Base-by-base conservation (phyloP, 92 coral and sea anemone genomes). In the Micromussa lordhowensis region DNA sequence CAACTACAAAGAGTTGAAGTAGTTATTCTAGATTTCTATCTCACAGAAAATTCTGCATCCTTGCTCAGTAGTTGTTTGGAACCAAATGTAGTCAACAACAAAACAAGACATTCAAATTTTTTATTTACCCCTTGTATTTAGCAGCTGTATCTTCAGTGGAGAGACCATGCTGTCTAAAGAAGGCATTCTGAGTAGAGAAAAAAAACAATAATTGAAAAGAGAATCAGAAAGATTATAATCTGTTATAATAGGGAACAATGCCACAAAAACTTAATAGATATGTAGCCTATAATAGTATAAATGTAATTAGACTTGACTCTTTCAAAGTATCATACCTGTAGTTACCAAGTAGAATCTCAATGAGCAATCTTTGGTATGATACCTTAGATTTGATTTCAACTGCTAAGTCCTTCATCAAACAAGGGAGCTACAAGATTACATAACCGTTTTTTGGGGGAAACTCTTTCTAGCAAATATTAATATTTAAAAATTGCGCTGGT, bases 91-190 rank as follows among this genome's bases (percentile, higher is more conserved):
- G 5, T 28, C 31, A 49, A 49, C 26, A 34, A 57, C 53, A 57
- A 57, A 14, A 57, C 29, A 83, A 4, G 29, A 22, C 53, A 85
- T 80, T 51, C 19, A 59, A 21, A 29, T n/a, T 69, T 44, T 28
- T 11, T 5, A 53, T 22, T 30, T 93, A 97, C 99, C 99, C 92
- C 82, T 92, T 97, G 82, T 97, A 97, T 77, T 97, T 97, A 51
- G 98, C 95, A 48, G 88, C 83, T 63, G 98, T 90, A 71, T 97
- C 99, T 80, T 94, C 98, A 28, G 99, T 97, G 24, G 95, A 91
- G 29, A 97, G 92, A 92, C 93, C 94, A 89, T 97, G 99, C 80
- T 97, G 99, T 75, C 98, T 94, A 75, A 97, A 97, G 91, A 94
- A 97, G 19, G 96, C 98, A 93, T 91, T 97, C 99, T 97, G 91